These are phyloP conservation scores for Sebastes glaucus DNA, from an alignment of 2,797 vertebrate genomes.

Conservation along the genomic window DNA sequence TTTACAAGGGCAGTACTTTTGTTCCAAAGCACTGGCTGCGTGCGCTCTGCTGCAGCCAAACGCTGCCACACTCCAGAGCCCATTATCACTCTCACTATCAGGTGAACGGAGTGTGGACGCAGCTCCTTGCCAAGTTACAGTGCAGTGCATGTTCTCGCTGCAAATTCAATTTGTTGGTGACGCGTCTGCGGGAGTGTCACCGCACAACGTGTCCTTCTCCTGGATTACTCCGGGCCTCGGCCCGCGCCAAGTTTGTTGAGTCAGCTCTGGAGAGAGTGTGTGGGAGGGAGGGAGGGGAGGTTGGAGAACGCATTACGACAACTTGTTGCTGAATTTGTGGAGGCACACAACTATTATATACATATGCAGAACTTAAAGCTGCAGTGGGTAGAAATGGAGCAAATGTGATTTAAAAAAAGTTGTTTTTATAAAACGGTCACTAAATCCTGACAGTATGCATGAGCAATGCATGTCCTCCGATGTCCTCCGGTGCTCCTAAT, in stretches of 20 bases:
- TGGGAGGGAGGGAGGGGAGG: slow-evolving; percentile 4
- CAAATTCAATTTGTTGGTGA: slow-evolving; percentile 68
- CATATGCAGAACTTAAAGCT: background rate
- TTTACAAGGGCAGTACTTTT: slow-evolving; percentile 60
- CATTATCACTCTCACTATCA: slow-evolving; percentile 63
- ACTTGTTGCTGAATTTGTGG: slow-evolving; percentile 30
- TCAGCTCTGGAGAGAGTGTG: slow-evolving; percentile 44
- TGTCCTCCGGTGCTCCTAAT: background rate
- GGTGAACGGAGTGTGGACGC: slow-evolving; percentile 49
- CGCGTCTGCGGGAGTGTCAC: slow-evolving; percentile 45
- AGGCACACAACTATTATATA: background rate
- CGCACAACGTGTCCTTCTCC: slow-evolving; percentile 38
- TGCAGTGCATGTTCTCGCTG: slow-evolving; percentile 48
- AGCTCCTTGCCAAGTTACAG: slow-evolving; percentile 40
- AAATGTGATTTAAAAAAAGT: background rate
- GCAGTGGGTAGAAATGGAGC: background rate
- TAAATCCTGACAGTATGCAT: background rate
- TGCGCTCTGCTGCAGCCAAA: slow-evolving; percentile 28
- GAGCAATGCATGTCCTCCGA: background rate
- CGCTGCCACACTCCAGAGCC: slow-evolving; percentile 40
- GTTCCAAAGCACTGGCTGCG: slow-evolving; percentile 25
- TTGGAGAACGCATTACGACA: slow-evolving; percentile 1
- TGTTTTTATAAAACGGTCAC: background rate
- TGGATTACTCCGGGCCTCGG: slow-evolving; percentile 3
- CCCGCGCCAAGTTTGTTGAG: slow-evolving; percentile 43